Evolutionary conservation across 2,888 invertebrate species (phyloP).

Genomic region (Ormyrus pomaceus): DNA sequence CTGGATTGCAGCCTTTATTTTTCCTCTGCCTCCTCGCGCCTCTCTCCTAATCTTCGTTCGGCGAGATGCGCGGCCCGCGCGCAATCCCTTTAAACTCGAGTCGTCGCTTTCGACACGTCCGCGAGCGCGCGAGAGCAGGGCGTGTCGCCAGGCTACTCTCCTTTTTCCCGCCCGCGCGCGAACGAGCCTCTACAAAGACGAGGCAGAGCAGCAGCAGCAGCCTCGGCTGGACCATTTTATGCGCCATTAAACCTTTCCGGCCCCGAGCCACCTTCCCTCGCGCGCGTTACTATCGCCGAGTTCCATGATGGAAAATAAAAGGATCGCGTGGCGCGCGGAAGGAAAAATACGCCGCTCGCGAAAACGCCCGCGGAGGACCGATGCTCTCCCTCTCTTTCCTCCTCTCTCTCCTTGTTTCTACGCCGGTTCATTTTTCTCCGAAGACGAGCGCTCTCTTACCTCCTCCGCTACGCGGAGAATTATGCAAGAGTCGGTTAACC

Average conservation of each 20-base stretch:
- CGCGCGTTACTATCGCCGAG: conserved; percentile 1
- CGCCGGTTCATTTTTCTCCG: background rate
- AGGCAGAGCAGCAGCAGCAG: background rate
- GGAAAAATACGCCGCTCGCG: background rate
- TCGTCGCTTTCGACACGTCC: background rate
- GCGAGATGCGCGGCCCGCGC: background rate
- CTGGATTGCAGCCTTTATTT: conserved; percentile 19
- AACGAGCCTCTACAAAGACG: background rate
- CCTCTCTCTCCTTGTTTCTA: conserved; percentile 13
- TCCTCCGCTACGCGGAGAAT: conserved; percentile 23
- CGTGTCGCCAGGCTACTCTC: background rate
- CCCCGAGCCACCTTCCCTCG: conserved; percentile 30
- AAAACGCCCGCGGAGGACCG: background rate
- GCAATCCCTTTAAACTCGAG: conserved; percentile 13
- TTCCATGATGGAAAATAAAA: conserved; percentile 44
- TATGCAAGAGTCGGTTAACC: conserved; percentile 25
- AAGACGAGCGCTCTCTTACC: background rate
- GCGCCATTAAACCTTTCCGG: conserved; percentile 50
- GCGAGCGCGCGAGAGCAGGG: background rate
- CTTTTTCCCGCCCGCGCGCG: background rate
- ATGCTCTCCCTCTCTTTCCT: background rate
- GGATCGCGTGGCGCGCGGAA: background rate
- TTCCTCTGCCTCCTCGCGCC: background rate
- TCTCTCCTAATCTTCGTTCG: conserved; percentile 40
- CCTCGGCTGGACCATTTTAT: conserved; percentile 50